Base-by-base conservation (phyloP, 2,888 invertebrate species). In the Pseudococcus jackbeardsleyi region DNA sequence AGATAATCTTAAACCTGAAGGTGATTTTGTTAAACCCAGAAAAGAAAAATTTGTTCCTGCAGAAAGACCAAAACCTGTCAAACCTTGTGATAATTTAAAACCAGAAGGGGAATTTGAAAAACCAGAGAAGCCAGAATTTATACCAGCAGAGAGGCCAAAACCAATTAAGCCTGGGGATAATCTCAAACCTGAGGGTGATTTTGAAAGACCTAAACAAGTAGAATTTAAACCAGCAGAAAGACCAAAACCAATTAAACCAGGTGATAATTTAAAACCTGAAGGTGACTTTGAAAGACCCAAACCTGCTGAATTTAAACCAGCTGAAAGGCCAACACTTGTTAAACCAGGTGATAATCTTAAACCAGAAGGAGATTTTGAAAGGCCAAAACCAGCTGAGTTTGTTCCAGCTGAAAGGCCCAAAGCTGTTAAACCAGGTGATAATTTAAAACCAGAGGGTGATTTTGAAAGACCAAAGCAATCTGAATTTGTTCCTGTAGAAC, bases 191-290 rank as follows among this genome's bases (percentile, higher is more conserved):
- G 91, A 91, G 89, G 91, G 91, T 1, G 90, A 90, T 5, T 91
- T 91, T 89, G 91, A 92, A 89, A 90, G 90, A 87, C 91, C 91
- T 0, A n/a, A 54, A n/a, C n/a, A 12, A 3, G 5, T 8, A 0
- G 8, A 54, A 6, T 90, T 89, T 68, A 68, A 87, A 6, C 91
- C 91, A n/a, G 91, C 91, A 54, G 92, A 92, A 88, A 91, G 92
- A 19, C 91, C 91, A 0, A 91, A 91, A 90, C 77, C 77, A 89
- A 92, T 91, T 46, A 92, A 91, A 89, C 93, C 92, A 0, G 89
- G 91, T 50, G 94, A 94, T 90, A 94, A 94, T 90, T 90, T 94
- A 1, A 91, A 91, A 87, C 93, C 93, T 84, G 92, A 93, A 87
- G 91, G 91, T 12, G 91, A 91, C 6, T 91, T 91, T 89, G 89